Base-by-base conservation (phyloP, 2,113 vertebrate genomes). In the Gavia stellata region DNA sequence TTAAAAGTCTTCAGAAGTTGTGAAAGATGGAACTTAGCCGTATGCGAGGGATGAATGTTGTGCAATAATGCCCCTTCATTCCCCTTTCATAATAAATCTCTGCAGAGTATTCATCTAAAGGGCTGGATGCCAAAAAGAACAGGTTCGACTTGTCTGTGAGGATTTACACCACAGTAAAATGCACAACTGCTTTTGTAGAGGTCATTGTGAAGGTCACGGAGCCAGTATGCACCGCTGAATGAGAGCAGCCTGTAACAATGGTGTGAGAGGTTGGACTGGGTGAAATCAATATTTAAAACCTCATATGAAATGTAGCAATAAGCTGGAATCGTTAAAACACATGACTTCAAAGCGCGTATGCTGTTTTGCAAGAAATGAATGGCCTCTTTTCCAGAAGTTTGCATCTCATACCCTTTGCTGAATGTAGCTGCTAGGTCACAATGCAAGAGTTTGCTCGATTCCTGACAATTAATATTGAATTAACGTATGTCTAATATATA, bases 141-240 rank as follows among this genome's bases (percentile, higher is more conserved):
- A 98, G 98, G 98, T 98, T 98, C 89, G 97, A 98, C 98, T 98
- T 98, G 98, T 98, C 98, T 97, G 97, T 95, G 97, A 98, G 98
- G 98, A 98, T 98, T 98, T 98, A 98, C 98, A 98, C 98, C 97
- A 95, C 93, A 97, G 97, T 98, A 96, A 98, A 98, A 96, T 95
- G 97, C 97, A 98, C 98, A 98, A 98, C 98, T 98, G 98, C 97
- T 97, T 98, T 98, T 97, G 95, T 59, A 96, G 97, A 98, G 98
- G 98, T 98, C 98, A 97, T 96, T 90, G 93, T 98, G 97, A 98
- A 98, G 98, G 98, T 98, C 98, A 98, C 5, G 81, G 95, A 94
- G 91, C 96, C 92, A 89, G 92, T 38, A 56, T 14, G 42, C 74
- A 31, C 84, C 1, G 34, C 90, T 94, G 96, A 97, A 95, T 95